Base-by-base conservation (phyloP, 2,888 invertebrate genomes). In the Hofmannophila pseudospretella region DNA sequence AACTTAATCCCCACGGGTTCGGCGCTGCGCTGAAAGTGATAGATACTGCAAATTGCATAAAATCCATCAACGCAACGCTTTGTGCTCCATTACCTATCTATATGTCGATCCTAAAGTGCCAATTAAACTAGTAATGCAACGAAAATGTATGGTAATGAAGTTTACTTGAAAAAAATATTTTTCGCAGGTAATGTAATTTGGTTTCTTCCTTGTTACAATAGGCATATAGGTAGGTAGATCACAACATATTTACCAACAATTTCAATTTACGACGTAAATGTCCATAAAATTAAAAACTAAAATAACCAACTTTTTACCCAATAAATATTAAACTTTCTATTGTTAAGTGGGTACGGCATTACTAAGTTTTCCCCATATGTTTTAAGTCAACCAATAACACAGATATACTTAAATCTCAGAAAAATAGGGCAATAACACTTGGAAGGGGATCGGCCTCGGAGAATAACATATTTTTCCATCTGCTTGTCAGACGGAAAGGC, bases 21-120 rank as follows among this genome's bases (percentile, higher is more conserved):
- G 64, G 67, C 63, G 64, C 64, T 53, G 73, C 72, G 68, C 80
- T 78, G 79, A 72, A 58, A 72, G 74, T 78, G 84, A 84, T 84
- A 84, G 85, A 85, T 85, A 84, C 80, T 81, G 84, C 79, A 85
- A 84, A 86, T 86, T 85, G 84, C 85, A 86, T 86, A 85, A 84
- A 84, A 84, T 82, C 85, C 75, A 84, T 86, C 85, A 85, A 75
- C 75, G 73, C 72, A 58, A 67, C 67, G 72, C 73, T 76, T 78
- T 81, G 70, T 75, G 68, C 49, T 54, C 51, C 47, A 39, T 23
- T 23, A 23, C 23, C 3, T 27, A 10, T 11, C 7, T 4, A 25
- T 25, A 25, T 8, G 20, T 20, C 5, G 19, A 8, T 8, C 5
- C 20, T 2, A n/a, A n/a, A n/a, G n/a, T 20, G 3, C 5, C 20